Evolutionary conservation across 2,113 vertebrate species (phyloP).

Genomic region (Erpornis zantholeuca): DNA sequence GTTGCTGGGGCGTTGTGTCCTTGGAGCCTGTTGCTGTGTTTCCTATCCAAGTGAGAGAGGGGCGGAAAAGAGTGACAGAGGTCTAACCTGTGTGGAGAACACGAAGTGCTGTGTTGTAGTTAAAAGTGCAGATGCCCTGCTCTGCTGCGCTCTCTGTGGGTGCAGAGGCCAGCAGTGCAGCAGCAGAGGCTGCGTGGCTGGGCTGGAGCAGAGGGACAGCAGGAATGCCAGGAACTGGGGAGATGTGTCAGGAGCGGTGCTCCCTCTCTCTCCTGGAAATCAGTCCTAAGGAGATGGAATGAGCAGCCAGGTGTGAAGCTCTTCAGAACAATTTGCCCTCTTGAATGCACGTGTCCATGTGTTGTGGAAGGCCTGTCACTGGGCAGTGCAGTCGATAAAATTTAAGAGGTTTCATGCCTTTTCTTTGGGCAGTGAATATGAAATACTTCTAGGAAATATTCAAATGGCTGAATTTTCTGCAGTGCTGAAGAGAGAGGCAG

Average conservation of each 20-base stretch:
- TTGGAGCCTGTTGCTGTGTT: conserved; percentile 4
- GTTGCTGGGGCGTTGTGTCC: conserved; percentile 30
- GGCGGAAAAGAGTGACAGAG: background rate
- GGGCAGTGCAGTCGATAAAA: background rate
- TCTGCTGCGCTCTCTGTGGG: rapidly evolving
- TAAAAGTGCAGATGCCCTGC: rapidly evolving
- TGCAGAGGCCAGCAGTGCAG: background rate
- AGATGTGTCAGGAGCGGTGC: rapidly evolving
- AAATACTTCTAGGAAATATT: background rate
- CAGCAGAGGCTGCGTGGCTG: background rate
- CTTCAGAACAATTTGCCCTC: background rate
- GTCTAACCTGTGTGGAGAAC: background rate
- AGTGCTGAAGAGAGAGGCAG: background rate
- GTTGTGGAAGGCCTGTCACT: background rate
- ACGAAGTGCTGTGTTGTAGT: background rate
- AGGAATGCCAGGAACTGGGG: background rate
- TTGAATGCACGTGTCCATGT: rapidly evolving
- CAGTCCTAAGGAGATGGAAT: background rate
- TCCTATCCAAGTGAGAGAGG: background rate
- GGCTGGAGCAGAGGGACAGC: background rate
- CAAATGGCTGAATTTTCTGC: background rate
- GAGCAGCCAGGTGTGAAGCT: background rate
- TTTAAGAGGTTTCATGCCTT: background rate
- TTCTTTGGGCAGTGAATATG: background rate
- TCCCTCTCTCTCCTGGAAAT: background rate